phyloP scores from a whole-genome alignment of 2,113 vertebrate genomes.

The Microcebus ravelobensis region DNA sequence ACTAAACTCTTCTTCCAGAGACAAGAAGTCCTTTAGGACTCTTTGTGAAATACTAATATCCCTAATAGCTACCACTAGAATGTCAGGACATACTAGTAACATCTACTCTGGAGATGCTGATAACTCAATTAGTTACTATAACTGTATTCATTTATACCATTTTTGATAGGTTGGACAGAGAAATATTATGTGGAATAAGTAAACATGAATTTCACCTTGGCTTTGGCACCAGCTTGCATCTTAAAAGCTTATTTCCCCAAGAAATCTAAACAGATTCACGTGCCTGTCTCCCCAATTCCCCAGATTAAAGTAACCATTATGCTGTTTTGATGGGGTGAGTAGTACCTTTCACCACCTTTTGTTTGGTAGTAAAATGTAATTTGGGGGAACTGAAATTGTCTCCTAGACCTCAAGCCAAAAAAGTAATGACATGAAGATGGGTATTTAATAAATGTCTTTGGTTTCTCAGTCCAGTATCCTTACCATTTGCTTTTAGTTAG shows the following conservation, averaged over 20 bases:
- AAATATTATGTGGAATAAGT: neutral
- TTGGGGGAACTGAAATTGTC: neutral
- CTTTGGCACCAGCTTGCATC: neutral
- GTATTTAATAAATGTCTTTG: neutral
- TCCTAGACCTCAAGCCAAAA: neutral
- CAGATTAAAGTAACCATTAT: neutral
- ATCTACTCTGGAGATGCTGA: neutral
- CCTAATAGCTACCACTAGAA: neutral
- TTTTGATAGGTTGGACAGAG: neutral
- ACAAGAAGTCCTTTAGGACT: neutral
- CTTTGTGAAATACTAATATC: neutral
- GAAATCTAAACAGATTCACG: conserved; percentile 22
- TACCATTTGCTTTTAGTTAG: neutral
- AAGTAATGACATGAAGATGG: neutral
- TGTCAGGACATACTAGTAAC: neutral
- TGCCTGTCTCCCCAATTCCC: accelerated
- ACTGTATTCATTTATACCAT: neutral
- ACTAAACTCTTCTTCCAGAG: neutral
- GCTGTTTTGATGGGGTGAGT: neutral
- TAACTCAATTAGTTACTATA: neutral
- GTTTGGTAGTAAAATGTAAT: neutral
- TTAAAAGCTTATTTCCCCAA: neutral
- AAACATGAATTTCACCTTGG: neutral
- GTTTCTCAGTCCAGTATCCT: neutral
- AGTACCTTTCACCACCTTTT: neutral